Conservation (phyloP, 2,888 invertebrate genomes). For the Incurvaria masculella region DNA sequence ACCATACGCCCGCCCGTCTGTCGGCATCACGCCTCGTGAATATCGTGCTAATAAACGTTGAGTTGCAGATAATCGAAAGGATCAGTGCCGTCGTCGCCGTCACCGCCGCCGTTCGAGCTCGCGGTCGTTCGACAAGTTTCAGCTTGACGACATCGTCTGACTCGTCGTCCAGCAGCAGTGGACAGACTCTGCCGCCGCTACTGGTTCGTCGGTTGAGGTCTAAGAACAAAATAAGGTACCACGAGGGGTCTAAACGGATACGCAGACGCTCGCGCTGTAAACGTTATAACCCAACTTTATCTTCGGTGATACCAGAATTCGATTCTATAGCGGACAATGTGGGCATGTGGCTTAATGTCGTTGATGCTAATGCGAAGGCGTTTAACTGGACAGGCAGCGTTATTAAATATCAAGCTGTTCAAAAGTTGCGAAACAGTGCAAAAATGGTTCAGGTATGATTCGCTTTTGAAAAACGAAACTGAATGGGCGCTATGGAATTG, state of each 20-base stretch:
- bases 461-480: slow-evolving; percentile 17
- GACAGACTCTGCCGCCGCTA: too few relatives aligned
- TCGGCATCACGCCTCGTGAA: too few relatives aligned
- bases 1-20: too few relatives aligned
- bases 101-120: too few relatives aligned
- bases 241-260: not conserved
- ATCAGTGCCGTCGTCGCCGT: too few relatives aligned
- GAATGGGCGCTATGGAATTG: slow-evolving; percentile 19
- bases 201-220: too few relatives aligned
- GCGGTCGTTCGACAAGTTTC: too few relatives aligned
- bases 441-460: slow-evolving; percentile 20
- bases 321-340: slow-evolving; percentile 14
- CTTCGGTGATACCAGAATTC: slow-evolving; percentile 16
- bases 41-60: too few relatives aligned
- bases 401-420: slow-evolving; percentile 16
- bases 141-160: too few relatives aligned
- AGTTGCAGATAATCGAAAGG: too few relatives aligned
- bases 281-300: slow-evolving; percentile 4
- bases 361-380: slow-evolving; percentile 18
- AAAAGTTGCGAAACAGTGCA: slow-evolving; percentile 18
- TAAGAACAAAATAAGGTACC: too few relatives aligned
- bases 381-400: slow-evolving; percentile 19
- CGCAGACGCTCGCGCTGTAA: not conserved
- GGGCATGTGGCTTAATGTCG: slow-evolving; percentile 19
- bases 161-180: too few relatives aligned